A percentile compares a stretch with the other conserved stretches of the same genome.
Conservation (phyloP, 2,888 invertebrate genomes). For the Baccha elongata region DNA sequence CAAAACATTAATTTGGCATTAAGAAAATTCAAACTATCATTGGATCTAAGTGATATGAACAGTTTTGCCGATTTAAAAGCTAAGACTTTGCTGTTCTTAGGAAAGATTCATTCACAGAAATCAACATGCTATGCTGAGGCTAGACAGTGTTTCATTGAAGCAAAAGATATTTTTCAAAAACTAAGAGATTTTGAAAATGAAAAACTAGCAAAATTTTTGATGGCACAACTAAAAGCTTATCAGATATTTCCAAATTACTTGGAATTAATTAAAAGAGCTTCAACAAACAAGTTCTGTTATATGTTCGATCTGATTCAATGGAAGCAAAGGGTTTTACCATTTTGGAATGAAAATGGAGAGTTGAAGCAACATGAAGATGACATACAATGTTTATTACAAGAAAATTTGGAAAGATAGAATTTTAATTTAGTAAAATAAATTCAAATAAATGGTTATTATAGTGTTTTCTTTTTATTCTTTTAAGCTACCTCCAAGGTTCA, state of each 20-base stretch:
- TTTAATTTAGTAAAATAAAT: no score
- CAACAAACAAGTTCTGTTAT: conserved; percentile 35
- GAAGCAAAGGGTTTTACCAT: conserved; percentile 55
- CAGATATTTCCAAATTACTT: conserved; percentile 59
- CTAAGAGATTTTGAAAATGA: conserved; percentile 54
- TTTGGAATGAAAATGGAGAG: conserved; percentile 43
- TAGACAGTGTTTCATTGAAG: conserved; percentile 44
- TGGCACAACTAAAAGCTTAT: conserved; percentile 53
- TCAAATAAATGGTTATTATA: no score
- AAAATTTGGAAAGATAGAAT: conserved; percentile 17
- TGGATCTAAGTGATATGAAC: conserved; percentile 39
- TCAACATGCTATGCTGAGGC: conserved; percentile 15
- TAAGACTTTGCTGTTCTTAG: conserved; percentile 41
- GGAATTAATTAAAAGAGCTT: conserved; percentile 44
- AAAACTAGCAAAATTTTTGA: conserved; percentile 46
- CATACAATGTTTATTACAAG: conserved; percentile 26
- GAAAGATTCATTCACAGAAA: conserved; percentile 54
- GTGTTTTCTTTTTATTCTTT: no score
- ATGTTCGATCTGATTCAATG: conserved; percentile 57
- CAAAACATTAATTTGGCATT: conserved; percentile 1
- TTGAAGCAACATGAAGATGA: conserved; percentile 12
- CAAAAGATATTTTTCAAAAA: conserved; percentile 29
- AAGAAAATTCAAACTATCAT: conserved; percentile 52
- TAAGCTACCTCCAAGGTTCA: no score
- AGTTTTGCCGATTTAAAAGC: conserved; percentile 42